Evolutionary conservation across 1,140 invertebrate species (phyloP), one percentile per base, ranked within the genome.

Genomic region (Philopotamus ludificatus): DNA sequence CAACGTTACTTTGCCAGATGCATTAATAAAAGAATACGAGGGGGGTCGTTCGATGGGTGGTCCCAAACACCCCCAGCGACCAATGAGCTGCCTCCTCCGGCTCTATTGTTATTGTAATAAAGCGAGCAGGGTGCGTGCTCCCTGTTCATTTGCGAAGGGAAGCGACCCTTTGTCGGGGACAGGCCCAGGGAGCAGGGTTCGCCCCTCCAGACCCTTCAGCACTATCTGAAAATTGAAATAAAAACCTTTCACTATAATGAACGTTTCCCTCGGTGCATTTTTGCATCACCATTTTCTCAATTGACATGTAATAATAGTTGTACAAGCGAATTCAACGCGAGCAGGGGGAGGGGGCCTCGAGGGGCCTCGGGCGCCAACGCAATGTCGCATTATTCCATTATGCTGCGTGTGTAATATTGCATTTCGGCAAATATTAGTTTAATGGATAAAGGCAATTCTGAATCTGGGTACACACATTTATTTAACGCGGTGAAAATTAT

Each of bases 181-280:
- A 34, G 28, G 4, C 28, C 12, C 4, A 34, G 28, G 28, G n/a
- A n/a, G n/a, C n/a, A n/a, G n/a, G n/a, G n/a, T n/a, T n/a, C n/a
- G n/a, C n/a, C n/a, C n/a, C n/a, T n/a, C n/a, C n/a, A 50, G 2
- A 16, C 51, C 53, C 28, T 34, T 12, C 12, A 34, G 28, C 28
- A 26, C 18, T 26, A 26, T 20, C 53, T 57, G 54, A 26, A 57
- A 57, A 57, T 57, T 57, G 54, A 57, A 57, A 57, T 57, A 57
- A 57, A 57, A 57, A 57, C 54, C 54, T 57, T 57, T 57, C 39
- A 57, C 16, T 42, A 28, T 57, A 57, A 57, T 57, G 54, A 57
- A 57, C 21, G 22, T 25, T 20, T 53, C 22, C 18, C 10, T n/a
- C 22, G 8, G 50, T 26, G 22, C 50, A 21, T 57, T 55, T 55